Percentiles rank a stretch among this genome's conserved stretches.
Conservation (phyloP, 2,113 vertebrate species). For the Polyodon spathula region DNA sequence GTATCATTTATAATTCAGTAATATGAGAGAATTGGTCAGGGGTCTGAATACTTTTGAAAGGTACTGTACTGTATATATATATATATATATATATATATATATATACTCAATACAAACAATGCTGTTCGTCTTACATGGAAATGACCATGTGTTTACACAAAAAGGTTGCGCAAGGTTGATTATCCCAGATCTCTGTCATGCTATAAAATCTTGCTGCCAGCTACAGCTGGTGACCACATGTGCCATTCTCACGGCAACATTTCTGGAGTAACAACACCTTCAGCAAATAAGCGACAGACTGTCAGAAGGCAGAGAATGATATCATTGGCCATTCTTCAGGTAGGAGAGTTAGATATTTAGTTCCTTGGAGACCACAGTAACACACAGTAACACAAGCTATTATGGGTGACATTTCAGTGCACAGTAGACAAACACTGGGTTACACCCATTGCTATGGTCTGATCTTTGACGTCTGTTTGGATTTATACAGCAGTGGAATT, state of each 20-base stretch:
- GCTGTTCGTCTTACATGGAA: too few species aligned
- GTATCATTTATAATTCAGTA: too few species aligned
- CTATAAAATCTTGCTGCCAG: not conserved
- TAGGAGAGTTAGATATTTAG: not conserved
- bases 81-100: not conserved
- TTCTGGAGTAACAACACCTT: conserved; percentile 50
- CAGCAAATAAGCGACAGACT: conserved; percentile 53
- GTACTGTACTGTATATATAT: too few species aligned
- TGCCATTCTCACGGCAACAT: conserved; percentile 50
- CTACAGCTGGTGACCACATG: conserved; percentile 35
- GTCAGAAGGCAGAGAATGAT: conserved; percentile 22
- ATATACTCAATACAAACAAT: not conserved
- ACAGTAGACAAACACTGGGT: not conserved
- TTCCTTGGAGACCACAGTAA: not conserved
- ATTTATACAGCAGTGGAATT: not conserved
- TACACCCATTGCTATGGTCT: not conserved
- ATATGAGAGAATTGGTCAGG: too few species aligned
- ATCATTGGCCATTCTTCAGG: conserved; percentile 25
- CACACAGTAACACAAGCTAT: not conserved
- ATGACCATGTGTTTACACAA: not conserved
- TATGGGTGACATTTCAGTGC: accelerated
- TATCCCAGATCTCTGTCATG: not conserved
- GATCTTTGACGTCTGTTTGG: not conserved
- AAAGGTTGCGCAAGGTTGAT: conserved; percentile 22
- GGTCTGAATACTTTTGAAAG: too few species aligned